Base-by-base conservation (phyloP, 2,113 vertebrate species). In the Spea bombifrons region DNA sequence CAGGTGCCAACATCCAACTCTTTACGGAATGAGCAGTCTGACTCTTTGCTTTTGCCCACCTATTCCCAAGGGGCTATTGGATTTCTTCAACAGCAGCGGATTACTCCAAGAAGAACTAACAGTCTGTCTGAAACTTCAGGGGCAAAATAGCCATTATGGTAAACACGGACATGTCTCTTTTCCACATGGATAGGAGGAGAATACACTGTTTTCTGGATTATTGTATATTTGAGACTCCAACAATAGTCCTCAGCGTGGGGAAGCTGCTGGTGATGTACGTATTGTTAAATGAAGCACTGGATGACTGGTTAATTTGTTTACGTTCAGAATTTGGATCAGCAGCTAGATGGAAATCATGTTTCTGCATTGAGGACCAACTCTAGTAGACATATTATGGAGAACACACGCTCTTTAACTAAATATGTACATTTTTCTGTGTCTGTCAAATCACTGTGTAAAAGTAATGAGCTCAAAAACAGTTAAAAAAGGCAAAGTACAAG, bases 51-150 rank as follows among this genome's bases (percentile, higher is more conserved):
- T 53, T 84, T 91, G 73, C 85, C 90, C 10, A 69, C 88, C 76
- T 93, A 88, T 83, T 80, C 88, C 0, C 88, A 86, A 68, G 90
- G 84, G 71, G 83, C 79, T 57, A 65, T 90, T 82, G 84, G 84
- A 50, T 92, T 88, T 64, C 85, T 84, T 5, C 85, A 86, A n/a
- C 48, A 86, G 0, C 88, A 86, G 48, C 81, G 84, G 3, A 82
- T 83, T 74, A 80, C 84, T 5, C 13, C 87, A 48, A 86, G 87
- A 81, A 89, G 91, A 87, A 86, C 87, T 82, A 87, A 85, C 85
- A 87, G 87, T 70, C 87, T 92, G 73, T 85, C 91, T 7, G 89
- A 93, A 82, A 83, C 89, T 9, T 88, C 89, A 9, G 84, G 85
- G 76, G 83, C 90, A 73, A 86, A 89, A 83, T 90, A 88, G 83